These are phyloP conservation scores for Rissa tridactyla DNA, from an alignment of 2,113 vertebrate species.

Conservation along the genomic window DNA sequence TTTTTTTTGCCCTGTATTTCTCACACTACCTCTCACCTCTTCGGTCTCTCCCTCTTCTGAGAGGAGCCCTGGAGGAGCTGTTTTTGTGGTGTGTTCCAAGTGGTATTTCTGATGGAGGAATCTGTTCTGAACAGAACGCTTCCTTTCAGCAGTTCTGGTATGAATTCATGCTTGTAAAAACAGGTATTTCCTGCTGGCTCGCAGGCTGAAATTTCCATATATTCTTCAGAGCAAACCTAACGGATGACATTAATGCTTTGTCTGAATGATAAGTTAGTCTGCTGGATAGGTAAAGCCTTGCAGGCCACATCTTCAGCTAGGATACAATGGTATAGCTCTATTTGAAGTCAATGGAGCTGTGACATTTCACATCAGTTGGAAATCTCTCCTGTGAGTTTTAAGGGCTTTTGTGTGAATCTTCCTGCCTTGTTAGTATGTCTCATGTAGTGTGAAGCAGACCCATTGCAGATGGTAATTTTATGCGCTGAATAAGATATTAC, in stretches of 20 bases:
- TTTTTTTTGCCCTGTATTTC: background rate
- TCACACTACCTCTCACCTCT: background rate
- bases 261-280: background rate
- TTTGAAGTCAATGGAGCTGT: slow-evolving; percentile 2
- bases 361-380: background rate
- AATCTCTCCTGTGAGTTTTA: background rate
- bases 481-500: background rate
- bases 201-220: background rate
- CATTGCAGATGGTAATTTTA: background rate
- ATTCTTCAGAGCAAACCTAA: background rate
- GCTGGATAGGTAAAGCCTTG: background rate
- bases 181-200: background rate
- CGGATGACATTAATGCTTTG: background rate
- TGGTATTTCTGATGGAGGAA: background rate
- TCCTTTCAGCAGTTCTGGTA: slow-evolving; percentile 5
- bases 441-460: background rate
- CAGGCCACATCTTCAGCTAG: background rate
- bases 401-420: background rate
- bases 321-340: background rate
- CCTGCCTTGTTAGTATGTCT: background rate
- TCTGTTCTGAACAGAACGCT: background rate
- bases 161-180: slow-evolving; percentile 28
- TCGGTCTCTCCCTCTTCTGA: background rate
- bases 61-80: background rate
- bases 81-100: background rate